Evolutionary conservation across 2,888 invertebrate genomes (phyloP), one percentile per base, ranked within the genome.

Genomic region (Pycnomerus fuliginosus): DNA sequence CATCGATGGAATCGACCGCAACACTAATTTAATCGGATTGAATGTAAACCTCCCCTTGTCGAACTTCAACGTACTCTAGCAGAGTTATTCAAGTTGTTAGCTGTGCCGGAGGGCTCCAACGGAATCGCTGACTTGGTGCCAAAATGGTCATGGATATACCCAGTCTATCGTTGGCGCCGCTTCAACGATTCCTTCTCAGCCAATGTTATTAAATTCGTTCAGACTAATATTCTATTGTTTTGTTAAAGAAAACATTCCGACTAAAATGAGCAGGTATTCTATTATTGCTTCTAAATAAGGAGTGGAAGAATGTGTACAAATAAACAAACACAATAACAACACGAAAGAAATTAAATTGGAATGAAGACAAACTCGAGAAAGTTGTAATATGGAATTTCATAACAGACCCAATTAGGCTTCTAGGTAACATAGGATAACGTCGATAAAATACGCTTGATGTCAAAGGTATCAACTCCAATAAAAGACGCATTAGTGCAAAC

Each of bases 401-500:
- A 2, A 16, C 45, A 55, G 39, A 50, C 50, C 55, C 57, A 59
- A 59, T 59, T 59, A 59, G 53, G 32, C 49, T 7, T n/a, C 23
- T 34, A 45, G 52, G 56, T 53, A 57, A 58, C 52, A 54, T 56
- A 55, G 51, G 53, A 55, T 56, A 53, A 54, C 47, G 42, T 44
- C 46, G 46, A 51, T 46, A 17, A 41, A 46, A 46, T 41, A 41
- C 30, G 25, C 15, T 36, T 35, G 35, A 35, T 42, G 55, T 56
- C 53, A 55, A 55, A 54, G 54, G 50, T 39, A 40, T 46, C 32
- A 35, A 4, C 27, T 28, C 46, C 53, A 49, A 58, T 56, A 55
- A 59, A 56, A 57, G 55, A 35, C 49, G 59, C 51, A 59, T 59
- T 57, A 57, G 40, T 48, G 56, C 57, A 50, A 57, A 55, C 52